These are phyloP conservation scores for Orchesella flavescens DNA, from an alignment of 2,888 invertebrate species.

Conservation along the genomic window DNA sequence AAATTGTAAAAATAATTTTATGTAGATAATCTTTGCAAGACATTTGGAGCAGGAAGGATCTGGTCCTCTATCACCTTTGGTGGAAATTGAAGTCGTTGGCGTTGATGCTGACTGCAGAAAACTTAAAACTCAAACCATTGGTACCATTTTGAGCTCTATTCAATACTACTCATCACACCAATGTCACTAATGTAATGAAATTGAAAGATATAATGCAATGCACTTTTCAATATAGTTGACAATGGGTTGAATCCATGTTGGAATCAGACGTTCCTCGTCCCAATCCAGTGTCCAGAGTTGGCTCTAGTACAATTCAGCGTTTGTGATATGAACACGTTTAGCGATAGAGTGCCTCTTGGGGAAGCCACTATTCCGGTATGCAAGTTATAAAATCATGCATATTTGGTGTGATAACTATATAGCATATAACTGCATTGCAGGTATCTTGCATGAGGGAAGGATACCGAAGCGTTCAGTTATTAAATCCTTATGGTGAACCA, in stretches of 20 bases:
- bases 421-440: constrained; percentile 9
- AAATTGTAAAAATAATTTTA: neutral
- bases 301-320: constrained; percentile 90
- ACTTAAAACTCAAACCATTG: constrained; percentile 82
- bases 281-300: constrained; percentile 85
- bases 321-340: constrained; percentile 97
- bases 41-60: constrained; percentile 87
- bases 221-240: constrained; percentile 76
- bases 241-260: constrained; percentile 95
- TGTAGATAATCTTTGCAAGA: constrained; percentile 87
- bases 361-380: constrained; percentile 93
- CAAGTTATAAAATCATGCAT: constrained; percentile 52
- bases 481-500: constrained; percentile 33
- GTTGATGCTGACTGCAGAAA: constrained; percentile 87
- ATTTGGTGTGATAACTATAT: neutral
- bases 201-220: neutral
- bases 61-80: constrained; percentile 89
- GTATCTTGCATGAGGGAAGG: constrained; percentile 31
- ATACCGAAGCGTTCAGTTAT: constrained; percentile 23
- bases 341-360: constrained; percentile 95
- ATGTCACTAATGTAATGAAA: too few relatives aligned
- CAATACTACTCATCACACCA: too few relatives aligned
- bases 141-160: neutral
- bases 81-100: constrained; percentile 93
- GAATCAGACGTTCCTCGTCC: constrained; percentile 89